Evolutionary conservation across 2,797 vertebrate genomes (phyloP).

Genomic region (Champsocephalus esox): DNA sequence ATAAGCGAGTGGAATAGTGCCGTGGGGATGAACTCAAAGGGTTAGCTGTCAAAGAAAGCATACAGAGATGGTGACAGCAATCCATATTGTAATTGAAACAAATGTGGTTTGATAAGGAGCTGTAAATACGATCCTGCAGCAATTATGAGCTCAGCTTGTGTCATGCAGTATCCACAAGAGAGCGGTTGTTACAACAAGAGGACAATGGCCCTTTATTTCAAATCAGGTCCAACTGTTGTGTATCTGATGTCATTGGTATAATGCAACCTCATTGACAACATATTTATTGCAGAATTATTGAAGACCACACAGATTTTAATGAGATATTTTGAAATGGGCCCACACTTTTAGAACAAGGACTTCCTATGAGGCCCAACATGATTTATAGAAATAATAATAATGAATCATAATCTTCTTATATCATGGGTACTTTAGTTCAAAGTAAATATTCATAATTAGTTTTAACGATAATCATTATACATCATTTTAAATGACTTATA

Average conservation of each 20-base stretch:
- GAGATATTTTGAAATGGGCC: neutral
- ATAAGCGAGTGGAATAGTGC: constrained; percentile 34
- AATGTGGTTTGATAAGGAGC: neutral
- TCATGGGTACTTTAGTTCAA: too few species aligned
- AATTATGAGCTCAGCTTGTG: constrained; percentile 11
- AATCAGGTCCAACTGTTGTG: neutral
- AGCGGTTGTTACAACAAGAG: constrained; percentile 1
- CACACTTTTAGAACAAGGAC: neutral
- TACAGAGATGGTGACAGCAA: neutral
- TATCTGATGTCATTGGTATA: constrained; percentile 8
- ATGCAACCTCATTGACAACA: neutral
- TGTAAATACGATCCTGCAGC: constrained; percentile 1
- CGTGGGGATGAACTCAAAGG: neutral
- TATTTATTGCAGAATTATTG: neutral
- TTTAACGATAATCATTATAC: too few species aligned
- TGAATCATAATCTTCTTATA: too few species aligned
- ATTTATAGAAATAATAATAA: too few species aligned
- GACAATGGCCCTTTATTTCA: constrained; percentile 7
- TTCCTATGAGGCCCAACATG: too few species aligned
- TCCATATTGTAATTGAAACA: neutral
- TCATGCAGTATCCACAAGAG: neutral
- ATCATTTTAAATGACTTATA: too few species aligned
- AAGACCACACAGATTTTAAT: constrained; percentile 18
- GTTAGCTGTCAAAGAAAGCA: neutral
- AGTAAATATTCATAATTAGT: too few species aligned